Base-by-base conservation (phyloP, 2,113 vertebrate species). In the Thunnus thynnus region DNA sequence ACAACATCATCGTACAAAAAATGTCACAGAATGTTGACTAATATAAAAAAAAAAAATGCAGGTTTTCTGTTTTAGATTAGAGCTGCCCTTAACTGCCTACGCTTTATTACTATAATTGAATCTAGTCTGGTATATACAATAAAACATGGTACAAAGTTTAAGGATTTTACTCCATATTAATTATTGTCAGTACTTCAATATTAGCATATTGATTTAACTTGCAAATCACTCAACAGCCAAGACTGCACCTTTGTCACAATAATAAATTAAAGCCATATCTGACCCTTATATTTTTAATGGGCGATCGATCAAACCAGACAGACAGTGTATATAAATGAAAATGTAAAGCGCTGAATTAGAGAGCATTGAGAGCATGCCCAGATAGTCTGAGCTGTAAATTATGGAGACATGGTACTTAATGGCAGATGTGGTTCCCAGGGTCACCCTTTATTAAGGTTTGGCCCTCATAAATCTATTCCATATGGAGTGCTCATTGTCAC, bases 361-460 rank as follows among this genome's bases (percentile, higher is more conserved):
- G 74, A 80, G 73, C 30, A 80, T 63, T 81, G 86, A 89, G 76
- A 88, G 74, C 69, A 70, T 86, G 73, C 78, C 67, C 82, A 84
- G 74, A 88, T 70, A 78, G 67, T 71, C 71, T 0, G 3, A 47
- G 86, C 60, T 78, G 79, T 90, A 89, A 91, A 90, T 92, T 86
- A 87, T 76, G 30, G 14, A 67, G 86, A 91, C 83, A 76, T 52
- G 84, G 62, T 74, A 70, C 80, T 90, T 92, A 93, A 87, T 80
- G 76, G 85, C 85, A 91, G 52, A 85, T 75, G 67, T 61, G 65
- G 76, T 70, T 91, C 82, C 58, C 88, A 86, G 85, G 89, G 91
- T 91, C 89, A 93, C 78, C 78, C 79, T 93, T 93, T 88, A 93
- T 92, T 93, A 92, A 91, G 82, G 81, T 80, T 87, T 61, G 76